Conservation (phyloP, 92 coral and sea anemone species). For the Paramuricea clavata region DNA sequence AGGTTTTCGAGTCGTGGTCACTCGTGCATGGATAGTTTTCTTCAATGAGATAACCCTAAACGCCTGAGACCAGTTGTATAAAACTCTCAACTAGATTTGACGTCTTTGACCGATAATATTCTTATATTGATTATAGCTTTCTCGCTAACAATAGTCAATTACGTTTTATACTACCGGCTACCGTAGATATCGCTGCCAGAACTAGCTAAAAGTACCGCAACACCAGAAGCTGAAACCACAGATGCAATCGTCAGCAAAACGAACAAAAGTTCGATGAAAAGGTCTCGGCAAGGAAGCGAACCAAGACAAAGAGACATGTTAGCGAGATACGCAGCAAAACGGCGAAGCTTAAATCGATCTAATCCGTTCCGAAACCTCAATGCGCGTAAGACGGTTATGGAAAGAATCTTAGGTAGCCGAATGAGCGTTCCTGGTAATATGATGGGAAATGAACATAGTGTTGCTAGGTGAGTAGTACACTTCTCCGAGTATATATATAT, state of each 20-base stretch:
- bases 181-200: not conserved
- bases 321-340: not conserved
- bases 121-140: too few relatives aligned
- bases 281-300: not conserved
- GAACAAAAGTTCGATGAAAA: not conserved
- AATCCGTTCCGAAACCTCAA: not conserved
- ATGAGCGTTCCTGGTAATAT: not conserved
- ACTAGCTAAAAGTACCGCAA: not conserved
- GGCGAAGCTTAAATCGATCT: not conserved
- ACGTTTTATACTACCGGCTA: not conserved
- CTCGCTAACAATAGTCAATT: too few relatives aligned
- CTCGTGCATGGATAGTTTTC: too few relatives aligned
- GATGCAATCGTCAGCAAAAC: not conserved
- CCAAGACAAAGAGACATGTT: not conserved
- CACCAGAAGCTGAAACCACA: not conserved
- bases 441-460: not conserved
- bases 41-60: too few relatives aligned
- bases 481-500: too few relatives aligned
- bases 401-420: conserved; percentile 11
- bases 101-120: too few relatives aligned
- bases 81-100: not conserved
- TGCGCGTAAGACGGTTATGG: conserved; percentile 12
- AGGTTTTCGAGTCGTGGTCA: too few relatives aligned
- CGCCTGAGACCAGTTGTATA: too few relatives aligned
- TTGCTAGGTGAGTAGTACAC: not conserved